phyloP scores from a whole-genome alignment of 2,888 invertebrate genomes.

The Esperia sulphurella region DNA sequence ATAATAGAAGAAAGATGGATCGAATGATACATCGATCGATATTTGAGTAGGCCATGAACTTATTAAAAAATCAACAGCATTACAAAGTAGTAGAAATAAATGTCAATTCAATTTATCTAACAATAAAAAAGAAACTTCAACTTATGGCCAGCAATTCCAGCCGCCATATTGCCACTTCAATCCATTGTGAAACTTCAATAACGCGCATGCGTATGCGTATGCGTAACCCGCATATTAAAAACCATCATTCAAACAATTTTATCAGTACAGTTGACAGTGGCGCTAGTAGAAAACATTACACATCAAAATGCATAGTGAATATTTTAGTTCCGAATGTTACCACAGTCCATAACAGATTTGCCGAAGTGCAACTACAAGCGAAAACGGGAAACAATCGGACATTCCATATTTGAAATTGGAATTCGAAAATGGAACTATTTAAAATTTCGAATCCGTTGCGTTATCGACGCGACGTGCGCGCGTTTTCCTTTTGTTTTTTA shows the following conservation, averaged over 20 bases:
- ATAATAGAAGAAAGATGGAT: no score
- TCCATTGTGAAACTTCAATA: slow-evolving; percentile 74
- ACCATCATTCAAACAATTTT: slow-evolving; percentile 35
- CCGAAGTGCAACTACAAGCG: slow-evolving; percentile 49
- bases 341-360: slow-evolving; percentile 7
- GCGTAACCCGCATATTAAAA: slow-evolving; percentile 76
- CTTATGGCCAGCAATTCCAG: slow-evolving; percentile 45
- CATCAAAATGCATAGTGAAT: not conserved
- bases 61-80: not conserved
- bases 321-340: not conserved
- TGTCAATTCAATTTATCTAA: not conserved
- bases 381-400: slow-evolving; percentile 75
- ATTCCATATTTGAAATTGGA: slow-evolving; percentile 72
- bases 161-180: slow-evolving; percentile 49
- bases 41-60: not conserved
- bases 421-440: slow-evolving; percentile 77
- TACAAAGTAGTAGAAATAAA: not conserved
- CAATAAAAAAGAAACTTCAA: slow-evolving; percentile 37
- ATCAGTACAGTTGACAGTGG: slow-evolving; percentile 1
- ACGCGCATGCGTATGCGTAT: slow-evolving; percentile 33
- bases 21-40: no score
- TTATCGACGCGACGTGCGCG: slow-evolving; percentile 49
- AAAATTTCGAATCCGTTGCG: slow-evolving; percentile 78
- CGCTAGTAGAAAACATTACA: not conserved
- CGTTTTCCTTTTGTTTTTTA: slow-evolving; percentile 27